These are phyloP conservation scores for Aepyceros melampus DNA, from an alignment of 2,113 vertebrate genomes.

Conservation along the genomic window DNA sequence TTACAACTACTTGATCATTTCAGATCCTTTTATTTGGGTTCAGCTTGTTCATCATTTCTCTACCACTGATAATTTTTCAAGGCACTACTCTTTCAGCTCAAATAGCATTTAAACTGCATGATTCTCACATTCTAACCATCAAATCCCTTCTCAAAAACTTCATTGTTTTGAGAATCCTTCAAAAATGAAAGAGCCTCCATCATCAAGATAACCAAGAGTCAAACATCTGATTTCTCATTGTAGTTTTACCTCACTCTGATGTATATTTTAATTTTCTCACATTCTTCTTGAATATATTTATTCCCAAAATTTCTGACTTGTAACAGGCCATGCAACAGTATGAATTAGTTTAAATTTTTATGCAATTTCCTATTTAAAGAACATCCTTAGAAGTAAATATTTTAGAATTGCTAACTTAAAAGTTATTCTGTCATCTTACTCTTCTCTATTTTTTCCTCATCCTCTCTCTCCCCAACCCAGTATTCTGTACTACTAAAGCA, in stretches of 20 bases:
- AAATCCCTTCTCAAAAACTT: background rate
- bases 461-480: too few relatives aligned
- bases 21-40: background rate
- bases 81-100: background rate
- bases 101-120: background rate
- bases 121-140: background rate
- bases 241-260: background rate
- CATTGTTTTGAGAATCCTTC: background rate
- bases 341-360: background rate
- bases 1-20: background rate
- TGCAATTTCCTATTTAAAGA: background rate
- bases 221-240: background rate
- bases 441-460: background rate
- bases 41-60: background rate
- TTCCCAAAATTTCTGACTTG: background rate
- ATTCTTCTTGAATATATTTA: background rate
- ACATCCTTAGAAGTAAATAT: background rate
- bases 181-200: background rate
- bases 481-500: background rate
- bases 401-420: constrained; percentile 15
- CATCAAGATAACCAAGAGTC: background rate
- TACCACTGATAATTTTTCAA: background rate
- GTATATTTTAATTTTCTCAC: constrained; percentile 8
- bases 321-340: background rate
- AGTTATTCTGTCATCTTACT: background rate